Evolutionary conservation across 2,888 invertebrate genomes (phyloP).

Genomic region (Lycaena phlaeas): DNA sequence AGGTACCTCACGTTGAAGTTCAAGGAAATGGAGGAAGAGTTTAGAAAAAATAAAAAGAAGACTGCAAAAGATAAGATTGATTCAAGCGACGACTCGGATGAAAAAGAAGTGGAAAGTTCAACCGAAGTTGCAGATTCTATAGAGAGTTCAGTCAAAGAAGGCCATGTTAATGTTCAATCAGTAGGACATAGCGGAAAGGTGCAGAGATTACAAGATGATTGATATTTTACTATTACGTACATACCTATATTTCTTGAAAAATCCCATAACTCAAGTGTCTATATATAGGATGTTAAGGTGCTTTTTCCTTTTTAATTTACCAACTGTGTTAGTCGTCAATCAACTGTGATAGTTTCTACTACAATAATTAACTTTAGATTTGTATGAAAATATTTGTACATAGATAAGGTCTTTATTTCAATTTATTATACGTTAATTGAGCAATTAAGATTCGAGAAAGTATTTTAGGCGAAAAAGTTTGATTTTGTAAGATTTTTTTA

Average conservation of each 20-base stretch:
- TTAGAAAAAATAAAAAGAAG: slow-evolving; percentile 78
- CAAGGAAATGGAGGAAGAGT: slow-evolving; percentile 89
- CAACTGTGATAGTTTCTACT: slow-evolving; percentile 45
- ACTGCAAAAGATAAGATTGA: slow-evolving; percentile 31
- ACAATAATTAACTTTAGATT: slow-evolving; percentile 8
- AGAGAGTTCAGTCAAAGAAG: slow-evolving; percentile 34
- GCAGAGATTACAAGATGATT: slow-evolving; percentile 41
- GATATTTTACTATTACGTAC: slow-evolving; percentile 1
- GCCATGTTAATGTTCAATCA: slow-evolving; percentile 48
- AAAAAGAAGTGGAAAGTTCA: slow-evolving; percentile 7
- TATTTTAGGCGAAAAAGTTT: too few species aligned
- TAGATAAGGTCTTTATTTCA: background rate
- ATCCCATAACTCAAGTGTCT: background rate
- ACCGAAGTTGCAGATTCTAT: slow-evolving; percentile 13
- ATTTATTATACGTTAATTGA: too few species aligned
- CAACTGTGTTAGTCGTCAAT: slow-evolving; percentile 15
- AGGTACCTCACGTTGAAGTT: slow-evolving; percentile 88
- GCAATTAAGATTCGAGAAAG: background rate
- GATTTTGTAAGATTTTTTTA: too few species aligned
- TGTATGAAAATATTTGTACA: background rate
- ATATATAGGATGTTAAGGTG: background rate
- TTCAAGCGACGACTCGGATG: slow-evolving; percentile 23
- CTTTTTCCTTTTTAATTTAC: background rate
- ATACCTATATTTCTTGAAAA: background rate
- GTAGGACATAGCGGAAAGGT: slow-evolving; percentile 58